phyloP scores from a whole-genome alignment of 2,797 vertebrate genomes.

The Eulemur albifrons region DNA sequence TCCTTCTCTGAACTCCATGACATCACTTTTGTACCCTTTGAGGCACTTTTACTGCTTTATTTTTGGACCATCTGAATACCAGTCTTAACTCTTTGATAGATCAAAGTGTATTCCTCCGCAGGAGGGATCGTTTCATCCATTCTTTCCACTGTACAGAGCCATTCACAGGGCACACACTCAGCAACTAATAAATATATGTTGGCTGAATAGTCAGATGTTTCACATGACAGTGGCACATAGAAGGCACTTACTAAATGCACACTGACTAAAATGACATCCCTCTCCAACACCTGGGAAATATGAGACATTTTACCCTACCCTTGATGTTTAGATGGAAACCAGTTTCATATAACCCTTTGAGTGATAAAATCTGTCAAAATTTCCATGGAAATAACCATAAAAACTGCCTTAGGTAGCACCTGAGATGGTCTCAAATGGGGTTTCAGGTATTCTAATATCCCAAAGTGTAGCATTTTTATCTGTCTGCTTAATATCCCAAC shows the following conservation, averaged over 20 bases:
- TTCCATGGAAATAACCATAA: neutral
- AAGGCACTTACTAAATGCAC: neutral
- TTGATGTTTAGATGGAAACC: neutral
- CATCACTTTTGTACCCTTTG: neutral
- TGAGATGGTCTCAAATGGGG: neutral
- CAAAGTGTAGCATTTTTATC: neutral
- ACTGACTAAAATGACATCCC: neutral
- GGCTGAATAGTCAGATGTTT: neutral
- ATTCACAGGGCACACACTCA: neutral
- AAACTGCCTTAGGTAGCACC: neutral
- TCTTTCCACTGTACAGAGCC: neutral
- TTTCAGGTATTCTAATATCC: neutral
- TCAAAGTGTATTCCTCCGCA: neutral
- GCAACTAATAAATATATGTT: neutral
- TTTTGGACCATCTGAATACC: neutral
- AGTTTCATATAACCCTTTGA: neutral
- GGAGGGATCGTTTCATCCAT: neutral
- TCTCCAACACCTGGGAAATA: neutral
- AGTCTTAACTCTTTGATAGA: neutral
- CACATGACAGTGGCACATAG: neutral
- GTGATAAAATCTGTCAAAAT: neutral
- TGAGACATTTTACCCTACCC: neutral
- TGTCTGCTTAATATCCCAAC: neutral
- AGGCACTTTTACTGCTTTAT: neutral
- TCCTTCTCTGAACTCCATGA: neutral